Conservation (phyloP, 2,113 vertebrate species). For the Sporophila hypoxantha region DNA sequence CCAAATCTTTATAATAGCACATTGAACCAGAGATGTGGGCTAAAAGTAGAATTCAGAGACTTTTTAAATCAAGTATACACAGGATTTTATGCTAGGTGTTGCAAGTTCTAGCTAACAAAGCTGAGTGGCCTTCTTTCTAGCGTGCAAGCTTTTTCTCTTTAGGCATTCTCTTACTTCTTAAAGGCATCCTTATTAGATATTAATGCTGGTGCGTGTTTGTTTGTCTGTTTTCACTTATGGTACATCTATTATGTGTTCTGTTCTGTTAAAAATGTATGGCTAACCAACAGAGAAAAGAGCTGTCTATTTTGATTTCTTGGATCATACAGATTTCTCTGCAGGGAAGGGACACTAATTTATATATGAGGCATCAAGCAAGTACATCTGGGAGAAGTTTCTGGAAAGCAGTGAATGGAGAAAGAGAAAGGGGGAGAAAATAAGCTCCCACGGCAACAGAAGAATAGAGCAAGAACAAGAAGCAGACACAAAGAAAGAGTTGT, state of each 20-base stretch:
- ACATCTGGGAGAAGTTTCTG: not conserved
- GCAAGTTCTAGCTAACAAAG: not conserved
- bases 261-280: not conserved
- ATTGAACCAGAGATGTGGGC: not conserved
- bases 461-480: not conserved
- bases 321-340: not conserved
- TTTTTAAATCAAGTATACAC: not conserved
- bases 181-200: not conserved
- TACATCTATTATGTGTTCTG: not conserved
- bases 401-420: not conserved
- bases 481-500: not conserved
- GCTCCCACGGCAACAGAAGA: not conserved
- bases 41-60: not conserved
- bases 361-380: not conserved
- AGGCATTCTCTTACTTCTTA: not conserved
- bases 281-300: not conserved
- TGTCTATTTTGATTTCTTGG: not conserved
- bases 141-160: not conserved
- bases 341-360: not conserved
- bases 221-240: not conserved
- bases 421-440: not conserved
- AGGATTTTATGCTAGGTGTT: not conserved
- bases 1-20: not conserved
- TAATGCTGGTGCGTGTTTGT: not conserved
- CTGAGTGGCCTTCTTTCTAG: not conserved